These are phyloP conservation scores for Aurelia sp. DNA, from an alignment of 30 jellyfish, hydroid and myxozoan species.

Conservation along the genomic window DNA sequence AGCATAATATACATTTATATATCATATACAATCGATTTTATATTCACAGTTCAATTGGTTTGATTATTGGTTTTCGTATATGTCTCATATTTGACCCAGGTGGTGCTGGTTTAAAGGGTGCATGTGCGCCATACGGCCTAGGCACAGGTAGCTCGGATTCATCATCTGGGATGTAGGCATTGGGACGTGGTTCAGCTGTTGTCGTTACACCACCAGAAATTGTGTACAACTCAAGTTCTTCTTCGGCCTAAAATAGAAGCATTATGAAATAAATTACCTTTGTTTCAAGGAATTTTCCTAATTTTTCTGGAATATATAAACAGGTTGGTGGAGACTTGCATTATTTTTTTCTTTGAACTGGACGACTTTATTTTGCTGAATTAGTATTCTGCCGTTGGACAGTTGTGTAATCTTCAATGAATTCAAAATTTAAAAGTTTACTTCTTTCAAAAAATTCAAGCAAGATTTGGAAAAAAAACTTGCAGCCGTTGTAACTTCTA, in stretches of 20 bases:
- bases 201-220: slow-evolving; percentile 91
- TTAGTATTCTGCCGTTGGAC: neutral
- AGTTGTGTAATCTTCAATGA: too few relatives aligned
- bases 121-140: slow-evolving; percentile 90
- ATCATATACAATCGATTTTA: too few relatives aligned
- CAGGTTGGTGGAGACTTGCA: neutral
- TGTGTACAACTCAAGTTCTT: slow-evolving; percentile 67
- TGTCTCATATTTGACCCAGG: slow-evolving; percentile 93
- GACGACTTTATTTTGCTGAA: neutral
- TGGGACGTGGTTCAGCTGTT: slow-evolving; percentile 98
- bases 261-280: too few relatives aligned
- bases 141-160: slow-evolving; percentile 88
- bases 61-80: slow-evolving; percentile 85
- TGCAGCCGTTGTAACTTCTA: too few relatives aligned
- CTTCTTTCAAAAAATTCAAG: too few relatives aligned
- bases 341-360: neutral
- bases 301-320: too few relatives aligned
- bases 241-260: slow-evolving; percentile 68
- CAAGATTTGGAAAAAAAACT: too few relatives aligned
- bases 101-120: slow-evolving; percentile 93
- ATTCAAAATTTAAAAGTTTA: too few relatives aligned
- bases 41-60: slow-evolving; percentile 83
- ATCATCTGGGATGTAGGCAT: slow-evolving; percentile 95
- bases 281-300: neutral
- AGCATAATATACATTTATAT: too few relatives aligned